phyloP scores from a whole-genome alignment of 1,140 invertebrate species.

The Vanessa atalanta region DNA sequence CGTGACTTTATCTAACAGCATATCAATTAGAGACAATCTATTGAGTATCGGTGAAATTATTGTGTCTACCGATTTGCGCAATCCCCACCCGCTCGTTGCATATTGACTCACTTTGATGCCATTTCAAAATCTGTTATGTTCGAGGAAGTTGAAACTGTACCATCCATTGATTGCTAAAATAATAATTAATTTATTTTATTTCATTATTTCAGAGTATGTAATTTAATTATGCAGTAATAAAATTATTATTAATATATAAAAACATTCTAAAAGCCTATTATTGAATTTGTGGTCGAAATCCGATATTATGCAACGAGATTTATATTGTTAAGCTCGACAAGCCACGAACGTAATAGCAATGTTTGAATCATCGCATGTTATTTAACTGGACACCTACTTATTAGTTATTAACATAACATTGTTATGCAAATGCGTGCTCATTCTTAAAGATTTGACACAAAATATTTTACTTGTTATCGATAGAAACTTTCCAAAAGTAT shows the following conservation, averaged over 20 bases:
- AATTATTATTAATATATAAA: not conserved
- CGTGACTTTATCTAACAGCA: conserved; percentile 42
- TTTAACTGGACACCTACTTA: conserved; percentile 36
- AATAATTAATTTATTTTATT: conserved; percentile 11
- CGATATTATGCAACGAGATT: conserved; percentile 31
- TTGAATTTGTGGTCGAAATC: conserved; percentile 12
- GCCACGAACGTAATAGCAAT: conserved; percentile 25
- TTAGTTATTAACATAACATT: conserved; percentile 30
- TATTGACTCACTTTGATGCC: conserved; percentile 31
- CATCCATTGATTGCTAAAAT: conserved; percentile 5
- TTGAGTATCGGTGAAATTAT: conserved; percentile 45
- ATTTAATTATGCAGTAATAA: not conserved
- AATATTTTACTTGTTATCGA: not conserved
- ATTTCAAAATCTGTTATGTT: conserved; percentile 33
- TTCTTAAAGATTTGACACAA: conserved; percentile 21
- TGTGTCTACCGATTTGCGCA: conserved; percentile 36
- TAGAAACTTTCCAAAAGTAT: not conserved
- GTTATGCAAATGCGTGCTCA: conserved; percentile 32
- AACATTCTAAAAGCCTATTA: not conserved
- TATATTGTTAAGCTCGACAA: conserved; percentile 34
- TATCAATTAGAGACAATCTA: conserved; percentile 45
- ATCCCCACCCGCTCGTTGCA: conserved; percentile 28
- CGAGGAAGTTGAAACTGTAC: conserved; percentile 24
- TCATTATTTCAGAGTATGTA: conserved; percentile 5
- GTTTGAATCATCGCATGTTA: conserved; percentile 32